Evolutionary conservation across 2,113 vertebrate species (phyloP).

Genomic region (Calyptomena viridis): DNA sequence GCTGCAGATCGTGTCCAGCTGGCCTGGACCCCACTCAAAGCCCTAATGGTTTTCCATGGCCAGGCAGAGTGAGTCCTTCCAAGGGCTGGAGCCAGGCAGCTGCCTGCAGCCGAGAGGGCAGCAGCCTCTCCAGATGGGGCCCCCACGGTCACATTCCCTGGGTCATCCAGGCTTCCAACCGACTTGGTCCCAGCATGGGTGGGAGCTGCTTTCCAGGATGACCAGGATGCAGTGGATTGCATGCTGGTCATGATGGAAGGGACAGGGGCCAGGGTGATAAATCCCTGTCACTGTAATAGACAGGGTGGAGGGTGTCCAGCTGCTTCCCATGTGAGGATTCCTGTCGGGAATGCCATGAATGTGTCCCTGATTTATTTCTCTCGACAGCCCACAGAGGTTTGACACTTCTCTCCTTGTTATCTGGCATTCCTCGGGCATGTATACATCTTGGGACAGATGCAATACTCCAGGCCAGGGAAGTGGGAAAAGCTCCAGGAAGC

Average conservation of each 20-base stretch:
- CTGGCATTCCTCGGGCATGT: not conserved
- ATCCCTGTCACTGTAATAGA: fast-evolving
- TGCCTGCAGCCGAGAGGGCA: not conserved
- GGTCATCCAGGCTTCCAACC: not conserved
- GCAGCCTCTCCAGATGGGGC: not conserved
- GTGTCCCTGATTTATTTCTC: slow-evolving; percentile 22
- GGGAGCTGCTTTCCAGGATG: not conserved
- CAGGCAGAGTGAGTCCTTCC: not conserved
- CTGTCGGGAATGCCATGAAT: not conserved
- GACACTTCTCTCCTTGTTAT: slow-evolving; percentile 38
- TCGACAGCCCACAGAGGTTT: not conserved
- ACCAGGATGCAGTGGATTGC: fast-evolving
- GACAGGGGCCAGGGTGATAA: not conserved
- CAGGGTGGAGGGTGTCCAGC: fast-evolving
- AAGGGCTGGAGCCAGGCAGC: not conserved
- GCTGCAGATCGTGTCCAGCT: not conserved
- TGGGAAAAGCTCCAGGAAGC: not conserved
- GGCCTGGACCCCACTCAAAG: not conserved
- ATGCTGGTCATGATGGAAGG: fast-evolving
- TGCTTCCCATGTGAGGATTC: not conserved
- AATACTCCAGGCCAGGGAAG: not conserved
- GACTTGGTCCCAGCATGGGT: fast-evolving
- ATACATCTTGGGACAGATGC: not conserved
- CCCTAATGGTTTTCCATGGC: slow-evolving; percentile 33
- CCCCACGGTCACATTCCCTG: fast-evolving